Conservation (phyloP, 2,113 vertebrate species). For the Brachyhypopomus occidentalis region DNA sequence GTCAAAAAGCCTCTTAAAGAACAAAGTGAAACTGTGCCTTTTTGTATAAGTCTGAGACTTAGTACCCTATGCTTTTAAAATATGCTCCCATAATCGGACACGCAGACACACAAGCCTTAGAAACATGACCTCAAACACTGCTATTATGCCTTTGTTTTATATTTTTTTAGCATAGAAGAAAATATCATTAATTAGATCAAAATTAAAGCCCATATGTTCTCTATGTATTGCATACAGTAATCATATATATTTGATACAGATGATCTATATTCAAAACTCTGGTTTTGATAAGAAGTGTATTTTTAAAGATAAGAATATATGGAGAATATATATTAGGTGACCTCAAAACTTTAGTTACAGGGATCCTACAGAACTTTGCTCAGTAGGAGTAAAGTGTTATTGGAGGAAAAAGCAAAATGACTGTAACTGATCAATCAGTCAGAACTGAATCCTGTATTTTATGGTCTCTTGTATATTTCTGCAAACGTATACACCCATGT, state of each 20-base stretch:
- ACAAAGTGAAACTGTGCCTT: slow-evolving; percentile 68
- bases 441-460: slow-evolving; percentile 9
- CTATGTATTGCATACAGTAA: slow-evolving; percentile 34
- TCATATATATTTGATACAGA: slow-evolving; percentile 57
- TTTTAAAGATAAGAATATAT: slow-evolving; percentile 48
- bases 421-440: slow-evolving; percentile 18
- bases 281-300: slow-evolving; percentile 53
- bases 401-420: slow-evolving; percentile 25
- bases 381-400: slow-evolving; percentile 34
- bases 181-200: slow-evolving; percentile 41
- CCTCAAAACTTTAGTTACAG: slow-evolving; percentile 20
- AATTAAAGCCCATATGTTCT: slow-evolving; percentile 45
- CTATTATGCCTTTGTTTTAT: slow-evolving; percentile 40
- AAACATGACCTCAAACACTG: slow-evolving; percentile 46
- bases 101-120: slow-evolving; percentile 47
- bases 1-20: slow-evolving; percentile 25
- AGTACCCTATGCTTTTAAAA: slow-evolving; percentile 31
- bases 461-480: slow-evolving; percentile 5
- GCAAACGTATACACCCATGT: not conserved
- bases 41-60: slow-evolving; percentile 39
- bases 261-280: slow-evolving; percentile 37
- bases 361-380: slow-evolving; percentile 25
- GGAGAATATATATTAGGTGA: not conserved
- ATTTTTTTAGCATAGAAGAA: slow-evolving; percentile 49
- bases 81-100: not conserved